Evolutionary conservation across 2,113 vertebrate species (phyloP).

Genomic region (Platichthys flesus): DNA sequence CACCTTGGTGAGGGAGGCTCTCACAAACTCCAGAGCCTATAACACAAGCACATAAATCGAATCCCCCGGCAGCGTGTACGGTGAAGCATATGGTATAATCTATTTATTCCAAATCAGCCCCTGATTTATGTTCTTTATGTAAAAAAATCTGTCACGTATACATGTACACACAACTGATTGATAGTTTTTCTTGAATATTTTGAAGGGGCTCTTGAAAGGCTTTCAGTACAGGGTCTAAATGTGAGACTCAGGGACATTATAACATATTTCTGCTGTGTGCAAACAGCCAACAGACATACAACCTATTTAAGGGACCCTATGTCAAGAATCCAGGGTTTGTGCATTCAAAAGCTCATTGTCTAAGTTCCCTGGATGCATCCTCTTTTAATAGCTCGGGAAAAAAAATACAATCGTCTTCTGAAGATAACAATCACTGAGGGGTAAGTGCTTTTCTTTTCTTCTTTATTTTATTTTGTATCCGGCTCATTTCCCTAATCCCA

Average conservation of each 20-base stretch:
- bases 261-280: conserved; percentile 25
- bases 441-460: conserved; percentile 9
- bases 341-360: conserved; percentile 32
- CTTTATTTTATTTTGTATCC: conserved; percentile 28
- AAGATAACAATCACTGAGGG: conserved; percentile 49
- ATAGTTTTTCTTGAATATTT: conserved; percentile 14
- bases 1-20: conserved; percentile 97
- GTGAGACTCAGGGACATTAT: conserved; percentile 15
- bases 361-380: conserved; percentile 40
- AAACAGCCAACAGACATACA: conserved; percentile 7
- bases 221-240: conserved; percentile 31
- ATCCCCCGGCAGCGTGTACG: background rate
- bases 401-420: conserved; percentile 34
- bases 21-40: conserved; percentile 94
- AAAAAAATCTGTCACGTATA: conserved; percentile 15
- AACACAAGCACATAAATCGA: conserved; percentile 10
- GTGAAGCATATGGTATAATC: conserved; percentile 14
- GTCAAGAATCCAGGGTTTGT: conserved; percentile 32
- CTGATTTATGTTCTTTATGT: conserved; percentile 11
- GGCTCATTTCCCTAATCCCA: conserved; percentile 57
- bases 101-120: conserved; percentile 27
- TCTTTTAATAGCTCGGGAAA: conserved; percentile 40
- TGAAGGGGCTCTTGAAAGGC: conserved; percentile 22
- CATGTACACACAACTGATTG: background rate
- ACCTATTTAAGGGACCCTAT: conserved; percentile 7